Evolutionary conservation across 2,888 invertebrate species (phyloP), one percentile per base, ranked within the genome.

Genomic region (Lithophane ornitopus): DNA sequence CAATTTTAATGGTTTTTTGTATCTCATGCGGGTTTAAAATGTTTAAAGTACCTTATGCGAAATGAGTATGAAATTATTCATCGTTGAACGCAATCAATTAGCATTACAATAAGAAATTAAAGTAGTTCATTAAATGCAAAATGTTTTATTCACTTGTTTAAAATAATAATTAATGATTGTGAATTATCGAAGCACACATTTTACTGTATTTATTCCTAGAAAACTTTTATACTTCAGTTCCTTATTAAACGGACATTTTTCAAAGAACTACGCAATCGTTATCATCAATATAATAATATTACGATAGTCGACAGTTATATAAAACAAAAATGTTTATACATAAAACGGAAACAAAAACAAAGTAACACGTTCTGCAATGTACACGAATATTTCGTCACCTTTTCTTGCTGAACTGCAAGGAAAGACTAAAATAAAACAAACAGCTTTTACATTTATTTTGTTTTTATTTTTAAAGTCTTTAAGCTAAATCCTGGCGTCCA

Each of bases 381-480:
- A 61, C 54, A 49, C 41, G 11, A 82, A 76, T 34, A 34, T 78
- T 68, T 34, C 58, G 54, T 58, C 58, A 76, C 28, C 22, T 66
- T 49, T 58, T 56, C 26, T 44, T n/a, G 7, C 14, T 2, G 26
- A 83, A 68, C 22, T 39, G 34, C 26, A 44, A 34, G 59, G 26
- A 46, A 78, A 28, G 66, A 69, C 77, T 19, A 69, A 70, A 84
- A 74, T 19, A 69, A 70, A 84, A 74, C 19, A 63, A 80, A 71
- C 85, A 66, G 81, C 26, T 74, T 56, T 58, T 34, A 69, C 59
- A 70, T 75, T 61, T 69, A 52, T 69, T 61, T 81, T 46, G 62
- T 81, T 73, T 81, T 61, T 73, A 59, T 84, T 80, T 85, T 70
- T 52, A 72, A 72, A 85, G 68, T 70, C 68, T 70, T 74, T 70